Conservation (phyloP, 2,113 vertebrate genomes). For the Phyllostomus hastatus region DNA sequence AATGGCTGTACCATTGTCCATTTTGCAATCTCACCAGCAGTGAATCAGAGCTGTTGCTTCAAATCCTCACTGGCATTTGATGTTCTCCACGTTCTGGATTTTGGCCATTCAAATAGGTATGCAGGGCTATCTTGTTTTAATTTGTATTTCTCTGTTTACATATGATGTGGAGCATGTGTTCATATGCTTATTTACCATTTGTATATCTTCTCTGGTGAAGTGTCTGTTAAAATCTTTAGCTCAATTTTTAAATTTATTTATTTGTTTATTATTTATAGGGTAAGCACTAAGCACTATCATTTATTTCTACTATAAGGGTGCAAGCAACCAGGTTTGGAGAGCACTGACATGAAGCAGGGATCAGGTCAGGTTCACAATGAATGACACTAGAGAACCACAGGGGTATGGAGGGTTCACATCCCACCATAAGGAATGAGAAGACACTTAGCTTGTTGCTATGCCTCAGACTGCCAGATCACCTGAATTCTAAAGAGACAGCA, state of each 20-base stretch:
- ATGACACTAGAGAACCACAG: background rate
- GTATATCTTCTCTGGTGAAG: too few relatives aligned
- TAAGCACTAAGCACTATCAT: background rate
- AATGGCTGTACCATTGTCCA: too few relatives aligned
- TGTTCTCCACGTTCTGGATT: background rate
- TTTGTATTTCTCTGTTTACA: background rate
- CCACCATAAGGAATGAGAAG: rapidly evolving
- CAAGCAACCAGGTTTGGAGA: background rate
- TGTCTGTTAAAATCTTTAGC: too few relatives aligned
- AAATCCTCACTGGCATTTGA: background rate
- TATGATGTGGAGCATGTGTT: background rate
- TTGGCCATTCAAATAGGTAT: background rate
- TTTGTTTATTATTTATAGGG: background rate
- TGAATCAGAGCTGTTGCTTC: background rate
- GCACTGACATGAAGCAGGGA: rapidly evolving
- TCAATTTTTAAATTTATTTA: too few relatives aligned
- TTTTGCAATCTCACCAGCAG: too few relatives aligned
- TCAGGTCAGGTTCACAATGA: background rate
- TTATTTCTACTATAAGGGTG: background rate
- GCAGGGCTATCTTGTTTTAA: background rate
- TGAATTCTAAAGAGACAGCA: background rate
- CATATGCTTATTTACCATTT: background rate
- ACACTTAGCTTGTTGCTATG: background rate
- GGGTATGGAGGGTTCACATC: background rate
- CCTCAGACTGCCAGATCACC: background rate